These are phyloP conservation scores for Helogale parvula DNA, from an alignment of 2,113 vertebrate genomes.

Conservation along the genomic window DNA sequence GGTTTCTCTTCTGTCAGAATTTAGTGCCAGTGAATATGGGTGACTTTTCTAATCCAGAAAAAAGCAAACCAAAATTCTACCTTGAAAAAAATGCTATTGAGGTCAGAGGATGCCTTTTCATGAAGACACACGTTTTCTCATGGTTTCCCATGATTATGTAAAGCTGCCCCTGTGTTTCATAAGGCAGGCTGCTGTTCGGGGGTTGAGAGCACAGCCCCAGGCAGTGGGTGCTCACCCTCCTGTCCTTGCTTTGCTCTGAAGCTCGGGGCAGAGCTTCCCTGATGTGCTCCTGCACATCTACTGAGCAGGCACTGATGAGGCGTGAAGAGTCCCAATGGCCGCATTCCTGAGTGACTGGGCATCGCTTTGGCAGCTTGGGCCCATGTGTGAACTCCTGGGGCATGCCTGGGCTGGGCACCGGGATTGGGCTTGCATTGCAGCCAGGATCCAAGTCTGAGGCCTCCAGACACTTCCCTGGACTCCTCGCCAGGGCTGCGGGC, in stretches of 20 bases:
- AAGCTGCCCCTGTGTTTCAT: slow-evolving; percentile 50
- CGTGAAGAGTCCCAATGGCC: slow-evolving; percentile 11
- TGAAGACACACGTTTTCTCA: not conserved
- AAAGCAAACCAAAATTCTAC: slow-evolving; percentile 38
- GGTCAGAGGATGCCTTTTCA: not conserved
- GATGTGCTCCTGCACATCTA: not conserved
- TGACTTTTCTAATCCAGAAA: not conserved
- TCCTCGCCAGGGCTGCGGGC: not conserved
- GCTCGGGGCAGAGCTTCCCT: not conserved
- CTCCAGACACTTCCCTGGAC: not conserved
- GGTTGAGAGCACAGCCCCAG: slow-evolving; percentile 22
- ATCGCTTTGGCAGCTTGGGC: slow-evolving; percentile 49
- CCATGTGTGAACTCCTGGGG: not conserved
- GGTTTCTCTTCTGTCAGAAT: not conserved
- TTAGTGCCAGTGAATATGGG: not conserved
- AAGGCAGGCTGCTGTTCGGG: slow-evolving; percentile 48
- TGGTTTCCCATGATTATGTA: slow-evolving; percentile 45
- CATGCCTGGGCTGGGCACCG: not conserved
- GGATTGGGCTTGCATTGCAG: not conserved
- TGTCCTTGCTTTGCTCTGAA: not conserved
- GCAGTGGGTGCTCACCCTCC: not conserved
- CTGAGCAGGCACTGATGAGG: not conserved
- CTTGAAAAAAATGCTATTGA: slow-evolving; percentile 3
- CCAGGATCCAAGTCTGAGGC: not conserved
- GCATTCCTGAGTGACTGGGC: slow-evolving; percentile 61